These are phyloP conservation scores for Xerus rutilus DNA, from an alignment of 2,797 vertebrate genomes.

Conservation along the genomic window DNA sequence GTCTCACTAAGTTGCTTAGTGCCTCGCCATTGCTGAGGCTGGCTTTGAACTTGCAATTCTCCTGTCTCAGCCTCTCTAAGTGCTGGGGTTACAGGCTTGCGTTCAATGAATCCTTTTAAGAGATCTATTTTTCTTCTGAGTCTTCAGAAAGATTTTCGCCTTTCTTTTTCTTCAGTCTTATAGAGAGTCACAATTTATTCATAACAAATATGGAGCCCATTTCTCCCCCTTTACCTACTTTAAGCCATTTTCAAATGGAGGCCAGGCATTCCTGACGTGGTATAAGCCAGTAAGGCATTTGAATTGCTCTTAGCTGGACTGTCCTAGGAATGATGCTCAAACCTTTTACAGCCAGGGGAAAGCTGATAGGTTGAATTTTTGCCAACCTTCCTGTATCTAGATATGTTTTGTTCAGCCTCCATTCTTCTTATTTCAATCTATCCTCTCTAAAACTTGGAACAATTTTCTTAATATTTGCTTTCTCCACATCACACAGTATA, in stretches of 20 bases:
- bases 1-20: no score
- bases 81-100: no score
- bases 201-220: not conserved
- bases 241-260: not conserved
- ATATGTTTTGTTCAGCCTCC: not conserved
- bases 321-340: not conserved
- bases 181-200: not conserved
- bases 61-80: no score
- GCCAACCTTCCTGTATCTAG: not conserved
- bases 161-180: not conserved
- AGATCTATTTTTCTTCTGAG: not conserved
- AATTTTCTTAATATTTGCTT: not conserved
- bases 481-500: not conserved
- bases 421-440: not conserved
- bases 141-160: not conserved
- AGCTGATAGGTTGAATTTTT: not conserved
- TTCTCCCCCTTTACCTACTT: not conserved
- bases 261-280: not conserved
- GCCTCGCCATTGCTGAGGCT: no score
- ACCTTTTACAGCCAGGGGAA: not conserved
- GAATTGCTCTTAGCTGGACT: not conserved
- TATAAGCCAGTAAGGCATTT: not conserved
- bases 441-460: not conserved
- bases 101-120: not conserved
- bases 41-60: no score